Evolutionary conservation across 2,797 vertebrate genomes (phyloP).

Genomic region (Sebastes nivosus): DNA sequence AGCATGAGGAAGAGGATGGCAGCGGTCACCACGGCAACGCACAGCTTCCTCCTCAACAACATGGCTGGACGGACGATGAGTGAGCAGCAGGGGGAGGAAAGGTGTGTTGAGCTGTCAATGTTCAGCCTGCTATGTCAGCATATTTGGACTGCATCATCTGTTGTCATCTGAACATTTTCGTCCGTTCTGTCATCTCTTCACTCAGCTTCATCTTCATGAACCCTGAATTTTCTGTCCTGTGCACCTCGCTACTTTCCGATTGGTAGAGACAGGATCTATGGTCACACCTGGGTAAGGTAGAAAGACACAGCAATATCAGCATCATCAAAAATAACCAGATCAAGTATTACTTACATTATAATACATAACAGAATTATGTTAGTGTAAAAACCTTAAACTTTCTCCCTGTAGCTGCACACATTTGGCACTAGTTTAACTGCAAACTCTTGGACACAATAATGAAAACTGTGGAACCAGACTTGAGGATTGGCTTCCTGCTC

Average conservation of each 20-base stretch:
- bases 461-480: background rate
- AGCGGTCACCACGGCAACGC: conserved; percentile 42
- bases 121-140: conserved; percentile 32
- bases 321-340: background rate
- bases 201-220: conserved; percentile 27
- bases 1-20: conserved; percentile 78
- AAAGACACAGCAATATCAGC: background rate
- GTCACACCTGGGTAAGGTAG: conserved; percentile 8
- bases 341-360: background rate
- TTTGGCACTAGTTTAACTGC: background rate
- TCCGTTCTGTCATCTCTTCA: background rate
- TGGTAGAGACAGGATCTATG: background rate
- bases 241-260: background rate
- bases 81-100: background rate
- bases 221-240: background rate
- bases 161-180: conserved; percentile 48
- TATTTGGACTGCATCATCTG: conserved; percentile 10
- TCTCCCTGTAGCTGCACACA: background rate
- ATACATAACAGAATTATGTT: background rate
- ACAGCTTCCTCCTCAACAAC: conserved; percentile 69
- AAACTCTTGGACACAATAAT: background rate
- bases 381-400: background rate
- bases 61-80: conserved; percentile 37
- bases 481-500: background rate
- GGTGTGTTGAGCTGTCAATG: background rate